Evolutionary conservation across 2,888 invertebrate species (phyloP).

Genomic region (Meta bourneti): DNA sequence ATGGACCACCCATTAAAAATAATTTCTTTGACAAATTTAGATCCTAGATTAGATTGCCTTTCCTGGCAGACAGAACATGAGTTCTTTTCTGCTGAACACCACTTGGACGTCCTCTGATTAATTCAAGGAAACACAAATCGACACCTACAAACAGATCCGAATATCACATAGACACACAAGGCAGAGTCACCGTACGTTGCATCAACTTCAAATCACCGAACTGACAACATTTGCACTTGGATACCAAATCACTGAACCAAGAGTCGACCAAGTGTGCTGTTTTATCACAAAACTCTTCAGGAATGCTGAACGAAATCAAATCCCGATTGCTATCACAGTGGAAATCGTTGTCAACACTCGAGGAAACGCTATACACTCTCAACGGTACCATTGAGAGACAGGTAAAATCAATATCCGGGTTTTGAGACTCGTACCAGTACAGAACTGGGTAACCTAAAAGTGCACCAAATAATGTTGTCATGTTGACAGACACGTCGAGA

Average conservation of each 20-base stretch:
- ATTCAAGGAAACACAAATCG: no score
- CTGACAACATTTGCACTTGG: slow-evolving; percentile 2
- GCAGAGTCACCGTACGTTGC: slow-evolving; percentile 13
- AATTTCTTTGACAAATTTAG: no score
- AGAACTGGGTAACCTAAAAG: slow-evolving; percentile 67
- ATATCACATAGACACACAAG: slow-evolving; percentile 56
- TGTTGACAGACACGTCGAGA: slow-evolving; percentile 21
- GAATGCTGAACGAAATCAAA: slow-evolving; percentile 64
- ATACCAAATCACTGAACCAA: slow-evolving; percentile 37
- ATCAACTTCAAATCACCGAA: slow-evolving; percentile 36
- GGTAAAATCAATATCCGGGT: slow-evolving; percentile 25
- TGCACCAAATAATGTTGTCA: slow-evolving; percentile 54
- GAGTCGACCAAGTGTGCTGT: slow-evolving; percentile 16
- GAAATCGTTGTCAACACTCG: not conserved
- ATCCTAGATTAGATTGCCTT: no score
- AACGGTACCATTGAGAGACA: slow-evolving; percentile 67
- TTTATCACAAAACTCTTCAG: slow-evolving; percentile 34
- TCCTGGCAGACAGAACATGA: no score
- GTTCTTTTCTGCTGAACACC: no score
- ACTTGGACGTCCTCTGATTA: no score
- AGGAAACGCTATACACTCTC: slow-evolving; percentile 37
- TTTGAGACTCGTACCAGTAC: slow-evolving; percentile 62
- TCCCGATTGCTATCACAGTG: slow-evolving; percentile 4
- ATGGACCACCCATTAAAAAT: no score
- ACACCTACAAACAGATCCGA: no score